Percentiles rank a stretch among this genome's conserved stretches.
Evolutionary conservation across 2,797 vertebrate genomes (phyloP).

Genomic region (Gymnoscopelus microlampas): DNA sequence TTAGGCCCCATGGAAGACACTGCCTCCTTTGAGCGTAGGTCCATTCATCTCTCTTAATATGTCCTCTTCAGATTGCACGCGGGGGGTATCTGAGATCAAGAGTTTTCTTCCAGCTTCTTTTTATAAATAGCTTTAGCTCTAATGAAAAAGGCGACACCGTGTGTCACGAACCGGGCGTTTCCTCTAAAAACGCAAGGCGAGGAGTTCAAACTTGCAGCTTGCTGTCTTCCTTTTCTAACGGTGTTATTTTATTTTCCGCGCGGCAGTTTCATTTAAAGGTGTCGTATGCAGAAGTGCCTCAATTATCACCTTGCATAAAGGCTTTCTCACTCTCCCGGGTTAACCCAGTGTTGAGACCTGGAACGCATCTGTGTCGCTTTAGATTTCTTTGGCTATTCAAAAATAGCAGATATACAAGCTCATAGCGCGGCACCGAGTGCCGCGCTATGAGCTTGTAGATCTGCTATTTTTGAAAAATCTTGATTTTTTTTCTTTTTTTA

Average conservation of each 20-base stretch:
- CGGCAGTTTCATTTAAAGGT: slow-evolving; percentile 28
- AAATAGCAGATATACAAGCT: no score
- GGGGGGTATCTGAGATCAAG: slow-evolving; percentile 38
- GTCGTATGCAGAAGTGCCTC: slow-evolving; percentile 11
- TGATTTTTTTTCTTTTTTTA: no score
- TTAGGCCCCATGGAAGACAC: slow-evolving; percentile 42
- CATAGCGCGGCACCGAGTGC: no score
- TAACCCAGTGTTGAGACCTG: no score
- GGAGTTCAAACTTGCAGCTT: background rate
- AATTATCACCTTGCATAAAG: slow-evolving; percentile 32
- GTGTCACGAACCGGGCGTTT: slow-evolving; percentile 28
- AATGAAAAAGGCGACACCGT: slow-evolving; percentile 29
- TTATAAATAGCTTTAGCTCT: slow-evolving; percentile 43
- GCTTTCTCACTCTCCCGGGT: background rate
- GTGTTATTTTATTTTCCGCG: slow-evolving; percentile 17
- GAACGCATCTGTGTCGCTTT: no score
- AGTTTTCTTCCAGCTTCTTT: slow-evolving; percentile 14
- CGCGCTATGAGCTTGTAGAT: no score
- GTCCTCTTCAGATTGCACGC: slow-evolving; percentile 58
- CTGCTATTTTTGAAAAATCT: no score
- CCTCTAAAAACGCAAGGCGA: slow-evolving; percentile 12
- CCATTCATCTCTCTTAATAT: slow-evolving; percentile 47
- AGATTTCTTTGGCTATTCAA: no score
- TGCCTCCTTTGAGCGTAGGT: slow-evolving; percentile 53
- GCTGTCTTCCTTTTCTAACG: slow-evolving; percentile 1